Conservation (phyloP, 2,797 vertebrate genomes). For the Telmatherina bonti region DNA sequence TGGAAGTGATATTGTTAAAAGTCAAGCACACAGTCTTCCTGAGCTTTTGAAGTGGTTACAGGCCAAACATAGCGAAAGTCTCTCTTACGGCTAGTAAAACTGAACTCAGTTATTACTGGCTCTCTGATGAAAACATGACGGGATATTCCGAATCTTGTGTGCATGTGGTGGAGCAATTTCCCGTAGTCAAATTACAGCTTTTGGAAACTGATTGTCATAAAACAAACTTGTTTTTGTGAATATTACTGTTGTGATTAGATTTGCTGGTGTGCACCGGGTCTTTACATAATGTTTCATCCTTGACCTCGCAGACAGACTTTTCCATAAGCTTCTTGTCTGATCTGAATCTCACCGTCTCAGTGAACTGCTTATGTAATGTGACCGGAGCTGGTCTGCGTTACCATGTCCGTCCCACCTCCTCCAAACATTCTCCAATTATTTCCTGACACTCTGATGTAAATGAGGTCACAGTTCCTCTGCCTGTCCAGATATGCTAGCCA, state of each 20-base stretch:
- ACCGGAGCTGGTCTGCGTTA: conserved; percentile 50
- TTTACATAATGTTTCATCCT: conserved; percentile 44
- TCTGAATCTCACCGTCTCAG: conserved; percentile 52
- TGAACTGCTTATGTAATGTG: conserved; percentile 63
- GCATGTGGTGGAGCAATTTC: conserved; percentile 76
- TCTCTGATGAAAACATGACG: conserved; percentile 73
- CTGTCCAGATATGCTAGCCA: conserved; percentile 83
- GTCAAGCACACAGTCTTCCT: conserved; percentile 67
- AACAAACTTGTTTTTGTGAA: conserved; percentile 75
- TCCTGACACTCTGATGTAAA: conserved; percentile 82
- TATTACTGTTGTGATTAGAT: conserved; percentile 71
- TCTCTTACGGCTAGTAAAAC: conserved; percentile 75
- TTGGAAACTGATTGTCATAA: conserved; percentile 71
- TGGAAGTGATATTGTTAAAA: conserved; percentile 80
- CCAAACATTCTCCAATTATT: conserved; percentile 82
- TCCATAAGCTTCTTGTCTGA: conserved; percentile 46
- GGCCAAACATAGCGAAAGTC: conserved; percentile 71
- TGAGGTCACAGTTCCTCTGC: conserved; percentile 82
- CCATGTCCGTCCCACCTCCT: conserved; percentile 71
- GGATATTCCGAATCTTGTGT: conserved; percentile 58
- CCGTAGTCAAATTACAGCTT: conserved; percentile 72
- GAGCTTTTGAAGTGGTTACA: conserved; percentile 78
- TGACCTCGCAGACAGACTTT: conserved; percentile 41
- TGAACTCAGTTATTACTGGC: conserved; percentile 77
- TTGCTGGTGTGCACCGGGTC: conserved; percentile 41